Evolutionary conservation across 2,797 vertebrate species (phyloP), one percentile per base, ranked within the genome.

Genomic region (Rallus crepitans): DNA sequence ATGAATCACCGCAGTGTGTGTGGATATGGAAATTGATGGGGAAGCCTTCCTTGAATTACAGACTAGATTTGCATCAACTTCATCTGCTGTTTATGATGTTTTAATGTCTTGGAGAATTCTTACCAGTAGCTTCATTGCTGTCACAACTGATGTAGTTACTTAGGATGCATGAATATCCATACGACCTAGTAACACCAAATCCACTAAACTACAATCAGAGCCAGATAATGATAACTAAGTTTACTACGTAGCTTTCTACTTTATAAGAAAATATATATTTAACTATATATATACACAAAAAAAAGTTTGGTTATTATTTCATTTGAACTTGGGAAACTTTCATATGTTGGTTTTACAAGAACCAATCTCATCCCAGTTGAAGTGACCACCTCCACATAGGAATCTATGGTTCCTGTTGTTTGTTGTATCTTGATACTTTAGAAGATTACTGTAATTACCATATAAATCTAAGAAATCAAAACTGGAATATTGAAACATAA

Each of bases 11-110:
- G 24, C 65, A 53, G 30, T 19, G 21, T 47, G 25, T 78, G 33
- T 25, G 89, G 89, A 50, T 33, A 87, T 9, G 64, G 68, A 82
- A 94, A 92, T 8, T 33, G 64, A 87, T 21, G 50, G 59, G 81
- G 89, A 92, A 94, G 61, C 28, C 65, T 76, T 72, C 30, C 50
- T 50, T 87, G 81, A 92, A 85, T 70, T 76, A 82, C 25, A 91
- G 60, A 80, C 39, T 48, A 80, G 60, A 76, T 66, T 70, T 90
- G 40, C 60, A 87, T 55, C 75, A 81, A 81, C n/a, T 76, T 83
- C 68, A 83, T 42, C 69, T 60, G 60, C 52, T 81, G 30, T 59
- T 87, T 66, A 70, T 42, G 57, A 73, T 0, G 18, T 65, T 82
- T 89, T 64, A 65, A 28, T 27, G 24, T 42, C 61, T 35, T 48